Evolutionary conservation across 2,113 vertebrate species (phyloP), one percentile per base, ranked within the genome.

Genomic region (Tetrax tetrax): DNA sequence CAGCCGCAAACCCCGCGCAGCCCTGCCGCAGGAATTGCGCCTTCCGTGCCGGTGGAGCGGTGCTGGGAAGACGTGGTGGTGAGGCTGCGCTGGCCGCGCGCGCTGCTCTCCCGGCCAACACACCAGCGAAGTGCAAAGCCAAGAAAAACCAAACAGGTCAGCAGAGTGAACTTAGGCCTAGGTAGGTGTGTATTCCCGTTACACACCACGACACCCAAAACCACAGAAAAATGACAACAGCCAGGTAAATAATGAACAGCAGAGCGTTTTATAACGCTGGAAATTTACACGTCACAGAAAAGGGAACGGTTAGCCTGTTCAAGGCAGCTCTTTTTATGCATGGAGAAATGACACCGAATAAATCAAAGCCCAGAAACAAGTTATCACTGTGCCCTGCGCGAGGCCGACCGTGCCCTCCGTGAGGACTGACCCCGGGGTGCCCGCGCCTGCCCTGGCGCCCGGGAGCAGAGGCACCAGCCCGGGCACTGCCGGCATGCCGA

Each of bases 391-490:
- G 63, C 19, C 48, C 78, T 69, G 54, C 18, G 27, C 6, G 10
- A 21, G 6, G 12, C 35, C 3, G 2, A 15, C 54, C 27, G 1
- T 20, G 18, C 33, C 48, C 0, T 1, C n/a, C 2, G 1, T 0
- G 1, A 69, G 56, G 35, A 76, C 16, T 35, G 18, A 7, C 23
- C 31, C 38, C 38, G 38, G 38, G 38, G 38, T 11, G 8, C n/a
- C 29, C n/a, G 45, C 0, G 4, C 48, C 41, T 28, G 64, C 11
- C 17, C 63, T 3, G 48, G 38, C 8, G 9, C 24, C 56, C 1
- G 0, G 79, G 20, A 25, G 10, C 4, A 0, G 22, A 60, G 37
- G 22, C 29, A 38, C 27, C 68, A 41, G 28, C 56, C 38, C 2
- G 1, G 41, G 48, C 21, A 24, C 45, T 19, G 16, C 45, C 45